A percentile compares a stretch with the other conserved stretches of the same genome.
phyloP scores from a whole-genome alignment of 2,888 invertebrate species.

The Escarpia spicata region DNA sequence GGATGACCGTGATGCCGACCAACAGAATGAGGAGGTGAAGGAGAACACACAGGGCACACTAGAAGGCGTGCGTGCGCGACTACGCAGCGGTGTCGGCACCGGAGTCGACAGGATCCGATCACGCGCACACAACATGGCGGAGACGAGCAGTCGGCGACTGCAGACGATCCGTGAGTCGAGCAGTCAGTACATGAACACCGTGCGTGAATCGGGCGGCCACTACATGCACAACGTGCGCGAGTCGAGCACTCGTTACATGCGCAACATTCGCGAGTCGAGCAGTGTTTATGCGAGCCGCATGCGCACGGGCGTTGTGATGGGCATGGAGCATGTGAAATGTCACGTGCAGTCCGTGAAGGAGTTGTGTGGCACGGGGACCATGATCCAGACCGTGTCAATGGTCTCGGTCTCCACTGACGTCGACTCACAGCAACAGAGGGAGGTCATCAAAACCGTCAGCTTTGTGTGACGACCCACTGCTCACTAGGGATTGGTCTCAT shows the following conservation, averaged over 20 bases:
- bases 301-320: slow-evolving; percentile 54
- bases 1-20: slow-evolving; percentile 40
- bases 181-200: slow-evolving; percentile 51
- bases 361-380: slow-evolving; percentile 61
- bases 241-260: slow-evolving; percentile 43
- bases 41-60: slow-evolving; percentile 51
- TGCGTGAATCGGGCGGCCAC: slow-evolving; percentile 50
- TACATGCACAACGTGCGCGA: slow-evolving; percentile 39
- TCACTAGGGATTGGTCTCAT: neutral
- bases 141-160: slow-evolving; percentile 29
- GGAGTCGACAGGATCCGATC: slow-evolving; percentile 53
- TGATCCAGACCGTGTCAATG: slow-evolving; percentile 60
- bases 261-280: slow-evolving; percentile 53
- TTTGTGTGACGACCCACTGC: slow-evolving; percentile 40
- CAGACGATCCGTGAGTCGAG: slow-evolving; percentile 56
- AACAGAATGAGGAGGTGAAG: slow-evolving; percentile 1
- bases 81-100: slow-evolving; percentile 51
- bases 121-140: slow-evolving; percentile 39
- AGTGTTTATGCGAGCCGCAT: slow-evolving; percentile 54
- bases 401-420: slow-evolving; percentile 59
- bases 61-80: slow-evolving; percentile 53
- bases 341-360: slow-evolving; percentile 60
- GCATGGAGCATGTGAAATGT: slow-evolving; percentile 59
- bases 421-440: slow-evolving; percentile 47
- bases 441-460: slow-evolving; percentile 51